phyloP scores from a whole-genome alignment of 1,140 invertebrate genomes.

The Kradibia gibbosae region DNA sequence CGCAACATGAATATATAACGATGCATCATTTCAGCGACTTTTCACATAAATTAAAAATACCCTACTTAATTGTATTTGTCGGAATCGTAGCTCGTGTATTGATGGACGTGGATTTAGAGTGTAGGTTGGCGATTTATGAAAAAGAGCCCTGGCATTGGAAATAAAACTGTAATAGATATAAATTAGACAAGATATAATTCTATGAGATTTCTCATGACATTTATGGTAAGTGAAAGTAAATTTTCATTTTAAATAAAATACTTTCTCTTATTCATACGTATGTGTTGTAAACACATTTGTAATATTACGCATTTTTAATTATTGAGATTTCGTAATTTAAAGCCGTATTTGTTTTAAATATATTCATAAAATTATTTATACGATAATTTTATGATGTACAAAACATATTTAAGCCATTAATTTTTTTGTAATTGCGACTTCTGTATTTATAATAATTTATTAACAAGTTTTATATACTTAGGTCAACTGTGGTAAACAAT shows the following conservation, averaged over 20 bases:
- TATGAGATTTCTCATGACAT: no score
- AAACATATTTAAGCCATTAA: no score
- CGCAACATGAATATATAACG: background rate
- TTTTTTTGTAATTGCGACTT: no score
- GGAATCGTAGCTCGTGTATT: background rate
- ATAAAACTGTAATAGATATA: no score
- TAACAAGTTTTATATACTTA: no score
- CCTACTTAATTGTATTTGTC: background rate
- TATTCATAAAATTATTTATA: no score
- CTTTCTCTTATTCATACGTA: background rate
- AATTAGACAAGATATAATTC: no score
- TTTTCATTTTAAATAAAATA: constrained; percentile 1
- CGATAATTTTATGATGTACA: no score
- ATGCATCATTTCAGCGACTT: background rate
- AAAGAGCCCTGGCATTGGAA: background rate
- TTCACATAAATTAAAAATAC: background rate
- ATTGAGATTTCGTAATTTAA: no score
- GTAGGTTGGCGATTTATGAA: background rate
- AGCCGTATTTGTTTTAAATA: no score
- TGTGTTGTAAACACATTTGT: background rate
- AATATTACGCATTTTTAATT: background rate
- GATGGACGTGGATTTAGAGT: background rate
- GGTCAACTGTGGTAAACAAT: no score
- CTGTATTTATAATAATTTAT: no score
- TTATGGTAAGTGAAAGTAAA: background rate